These are phyloP conservation scores for Caprella mutica DNA, from an alignment of 2,888 invertebrate genomes.

Conservation along the genomic window DNA sequence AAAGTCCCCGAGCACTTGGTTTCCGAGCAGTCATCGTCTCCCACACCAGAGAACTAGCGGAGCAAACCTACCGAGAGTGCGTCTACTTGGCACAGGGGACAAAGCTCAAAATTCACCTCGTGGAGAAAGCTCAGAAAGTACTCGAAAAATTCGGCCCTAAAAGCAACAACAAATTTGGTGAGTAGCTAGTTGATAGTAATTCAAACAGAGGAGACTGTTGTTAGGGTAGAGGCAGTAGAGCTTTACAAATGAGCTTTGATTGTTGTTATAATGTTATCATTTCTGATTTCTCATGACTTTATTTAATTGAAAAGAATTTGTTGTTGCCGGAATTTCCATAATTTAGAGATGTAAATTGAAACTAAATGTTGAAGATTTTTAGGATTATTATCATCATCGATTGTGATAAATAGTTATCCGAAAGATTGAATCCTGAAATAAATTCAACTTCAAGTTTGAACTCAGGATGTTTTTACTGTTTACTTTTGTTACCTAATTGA, in stretches of 20 bases:
- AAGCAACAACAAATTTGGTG: constrained; percentile 65
- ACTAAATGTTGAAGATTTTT: neutral
- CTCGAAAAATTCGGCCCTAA: constrained; percentile 59
- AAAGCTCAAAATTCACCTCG: constrained; percentile 60
- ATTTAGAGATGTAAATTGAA: neutral
- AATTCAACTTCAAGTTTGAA: neutral
- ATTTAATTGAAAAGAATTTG: no score
- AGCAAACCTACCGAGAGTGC: constrained; percentile 67
- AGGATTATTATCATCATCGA: constrained; percentile 20
- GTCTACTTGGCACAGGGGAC: constrained; percentile 60
- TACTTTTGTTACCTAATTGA: no score
- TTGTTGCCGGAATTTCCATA: no score
- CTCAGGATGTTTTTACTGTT: no score
- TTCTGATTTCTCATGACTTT: no score
- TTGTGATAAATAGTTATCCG: neutral
- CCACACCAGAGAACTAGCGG: constrained; percentile 86
- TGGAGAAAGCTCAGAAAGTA: constrained; percentile 61
- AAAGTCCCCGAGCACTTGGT: constrained; percentile 55
- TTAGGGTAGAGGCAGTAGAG: neutral
- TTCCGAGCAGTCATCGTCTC: constrained; percentile 77
- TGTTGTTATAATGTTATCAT: no score
- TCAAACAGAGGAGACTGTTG: no score
- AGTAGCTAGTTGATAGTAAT: no score
- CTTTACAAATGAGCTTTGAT: no score
- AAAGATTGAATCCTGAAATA: neutral